Conservation (phyloP, 2,888 invertebrate species). For the Nomada ferruginata region DNA sequence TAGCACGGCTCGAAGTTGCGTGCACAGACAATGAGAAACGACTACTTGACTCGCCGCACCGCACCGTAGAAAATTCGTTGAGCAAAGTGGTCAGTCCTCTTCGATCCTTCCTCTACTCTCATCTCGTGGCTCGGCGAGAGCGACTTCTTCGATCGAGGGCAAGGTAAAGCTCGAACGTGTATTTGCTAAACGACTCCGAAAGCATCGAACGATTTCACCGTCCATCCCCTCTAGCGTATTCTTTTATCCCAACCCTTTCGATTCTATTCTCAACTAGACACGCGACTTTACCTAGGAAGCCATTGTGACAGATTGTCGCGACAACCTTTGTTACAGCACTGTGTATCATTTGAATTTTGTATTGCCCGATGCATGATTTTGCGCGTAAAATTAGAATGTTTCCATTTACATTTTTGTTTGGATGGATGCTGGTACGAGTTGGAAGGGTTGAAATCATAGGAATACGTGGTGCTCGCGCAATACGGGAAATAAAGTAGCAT, state of each 20-base stretch:
- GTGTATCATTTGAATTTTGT: no score
- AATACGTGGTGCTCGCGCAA: no score
- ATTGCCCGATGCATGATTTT: no score
- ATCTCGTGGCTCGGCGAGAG: slow-evolving; percentile 7
- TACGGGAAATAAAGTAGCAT: no score
- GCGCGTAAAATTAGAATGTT: no score
- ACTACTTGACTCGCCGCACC: slow-evolving; percentile 19
- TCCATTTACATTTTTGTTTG: no score
- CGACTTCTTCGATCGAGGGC: slow-evolving; percentile 26
- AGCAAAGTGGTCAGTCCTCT: slow-evolving; percentile 40
- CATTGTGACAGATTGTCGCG: no score
- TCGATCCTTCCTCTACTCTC: neutral
- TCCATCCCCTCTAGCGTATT: neutral
- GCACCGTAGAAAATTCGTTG: slow-evolving; percentile 47
- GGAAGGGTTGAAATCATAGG: no score
- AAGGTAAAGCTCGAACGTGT: slow-evolving; percentile 52
- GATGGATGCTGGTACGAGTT: no score
- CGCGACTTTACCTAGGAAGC: no score
- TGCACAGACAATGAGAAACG: slow-evolving; percentile 39
- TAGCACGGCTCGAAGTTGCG: slow-evolving; percentile 25
- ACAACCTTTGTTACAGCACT: no score
- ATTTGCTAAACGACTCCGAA: slow-evolving; percentile 60
- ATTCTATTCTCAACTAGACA: no score
- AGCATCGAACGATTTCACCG: slow-evolving; percentile 42
- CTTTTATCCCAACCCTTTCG: slow-evolving; percentile 5